phyloP scores from a whole-genome alignment of 2,888 invertebrate genomes.

The Pollenia angustigena region DNA sequence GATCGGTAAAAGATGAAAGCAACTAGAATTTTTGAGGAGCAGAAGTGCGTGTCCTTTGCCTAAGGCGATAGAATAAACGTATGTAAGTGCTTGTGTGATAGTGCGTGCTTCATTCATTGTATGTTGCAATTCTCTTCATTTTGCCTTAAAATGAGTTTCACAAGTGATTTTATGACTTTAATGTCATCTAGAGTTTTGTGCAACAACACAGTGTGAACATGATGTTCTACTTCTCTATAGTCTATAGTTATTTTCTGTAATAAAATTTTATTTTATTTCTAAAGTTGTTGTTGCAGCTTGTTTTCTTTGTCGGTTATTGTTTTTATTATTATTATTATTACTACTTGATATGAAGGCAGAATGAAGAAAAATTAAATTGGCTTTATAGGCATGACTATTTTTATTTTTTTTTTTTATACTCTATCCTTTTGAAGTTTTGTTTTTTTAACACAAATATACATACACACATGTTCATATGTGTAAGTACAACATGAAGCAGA shows the following conservation, averaged over 20 bases:
- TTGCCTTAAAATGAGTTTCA: conserved; percentile 3
- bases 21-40: background rate
- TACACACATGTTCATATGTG: background rate
- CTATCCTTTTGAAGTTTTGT: background rate
- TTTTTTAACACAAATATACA: background rate
- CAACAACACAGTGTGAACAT: conserved; percentile 8
- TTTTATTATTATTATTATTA: conserved; percentile 46
- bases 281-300: conserved; percentile 20
- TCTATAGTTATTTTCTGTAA: background rate
- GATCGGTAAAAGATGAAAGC: conserved; percentile 17
- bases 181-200: conserved; percentile 4
- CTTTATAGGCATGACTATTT: conserved; percentile 34
- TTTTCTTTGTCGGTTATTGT: conserved; percentile 50
- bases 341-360: conserved; percentile 30
- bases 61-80: background rate
- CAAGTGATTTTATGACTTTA: conserved; percentile 46
- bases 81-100: background rate
- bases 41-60: too few relatives aligned
- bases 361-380: conserved; percentile 57
- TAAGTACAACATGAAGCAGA: conserved; percentile 9
- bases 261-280: conserved; percentile 16
- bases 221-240: background rate
- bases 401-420: background rate
- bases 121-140: conserved; percentile 13
- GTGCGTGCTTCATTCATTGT: conserved; percentile 10